Evolutionary conservation across 2,888 invertebrate genomes (phyloP).

Genomic region (Pteria penguin): DNA sequence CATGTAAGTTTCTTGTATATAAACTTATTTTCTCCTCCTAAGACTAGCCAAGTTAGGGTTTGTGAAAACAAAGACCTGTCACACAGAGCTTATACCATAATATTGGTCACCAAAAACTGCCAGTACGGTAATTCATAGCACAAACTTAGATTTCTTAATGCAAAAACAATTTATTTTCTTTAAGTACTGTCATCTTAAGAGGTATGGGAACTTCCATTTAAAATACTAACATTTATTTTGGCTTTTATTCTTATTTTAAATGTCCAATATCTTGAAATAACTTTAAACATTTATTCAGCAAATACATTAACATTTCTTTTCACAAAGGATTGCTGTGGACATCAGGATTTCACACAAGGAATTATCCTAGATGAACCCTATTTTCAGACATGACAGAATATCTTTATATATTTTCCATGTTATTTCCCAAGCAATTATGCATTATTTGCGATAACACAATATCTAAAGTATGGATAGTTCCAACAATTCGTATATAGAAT

Average conservation of each 20-base stretch:
- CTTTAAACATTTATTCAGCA: neutral
- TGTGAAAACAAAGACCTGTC: neutral
- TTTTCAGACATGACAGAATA: no score
- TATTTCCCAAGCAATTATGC: no score
- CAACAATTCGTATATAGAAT: no score
- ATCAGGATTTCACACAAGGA: no score
- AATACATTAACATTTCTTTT: neutral
- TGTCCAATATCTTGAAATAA: conserved; percentile 1
- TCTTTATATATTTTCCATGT: no score
- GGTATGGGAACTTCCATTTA: conserved; percentile 16
- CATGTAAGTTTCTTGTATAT: no score
- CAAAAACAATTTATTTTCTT: conserved; percentile 28
- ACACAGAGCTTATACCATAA: neutral
- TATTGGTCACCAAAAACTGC: conserved; percentile 5
- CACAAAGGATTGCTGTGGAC: no score
- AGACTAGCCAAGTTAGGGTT: neutral
- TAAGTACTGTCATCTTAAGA: conserved; percentile 1
- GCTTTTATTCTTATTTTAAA: neutral
- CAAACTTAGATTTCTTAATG: conserved; percentile 25
- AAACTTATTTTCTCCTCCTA: no score
- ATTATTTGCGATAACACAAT: no score
- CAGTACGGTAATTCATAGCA: conserved; percentile 15
- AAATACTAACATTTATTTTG: conserved; percentile 19
- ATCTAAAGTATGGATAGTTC: no score
- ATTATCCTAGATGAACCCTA: no score